Conservation (phyloP, 53 echinoderm and acorn worm genomes). For the Holothuria scabra region DNA sequence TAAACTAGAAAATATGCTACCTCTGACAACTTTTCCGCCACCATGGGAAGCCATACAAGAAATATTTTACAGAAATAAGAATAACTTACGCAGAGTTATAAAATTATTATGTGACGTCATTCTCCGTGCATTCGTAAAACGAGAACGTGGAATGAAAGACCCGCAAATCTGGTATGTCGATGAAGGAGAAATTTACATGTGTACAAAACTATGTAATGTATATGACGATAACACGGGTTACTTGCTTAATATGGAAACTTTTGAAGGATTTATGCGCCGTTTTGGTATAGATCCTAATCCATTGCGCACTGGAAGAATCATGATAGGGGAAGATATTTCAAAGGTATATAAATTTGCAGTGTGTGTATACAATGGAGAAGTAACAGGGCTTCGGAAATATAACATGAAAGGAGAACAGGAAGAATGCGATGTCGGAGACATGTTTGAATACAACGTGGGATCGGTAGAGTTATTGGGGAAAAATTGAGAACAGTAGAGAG, state of each 20-base stretch:
- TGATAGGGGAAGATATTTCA: not conserved
- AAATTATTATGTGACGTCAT: not conserved
- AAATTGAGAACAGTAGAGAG: not conserved
- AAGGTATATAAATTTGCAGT: not conserved
- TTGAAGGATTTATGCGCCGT: not conserved
- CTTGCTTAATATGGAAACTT: not conserved
- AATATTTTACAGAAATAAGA: not conserved
- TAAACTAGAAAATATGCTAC: not conserved
- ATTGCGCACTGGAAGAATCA: not conserved
- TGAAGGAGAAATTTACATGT: not conserved
- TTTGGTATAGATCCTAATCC: not conserved
- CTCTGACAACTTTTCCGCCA: not conserved
- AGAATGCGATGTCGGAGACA: not conserved
- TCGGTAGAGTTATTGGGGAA: not conserved
- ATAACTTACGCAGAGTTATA: not conserved
- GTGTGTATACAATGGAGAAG: not conserved
- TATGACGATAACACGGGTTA: not conserved
- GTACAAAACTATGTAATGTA: not conserved
- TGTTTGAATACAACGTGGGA: not conserved
- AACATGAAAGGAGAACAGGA: not conserved
- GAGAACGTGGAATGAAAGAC: not conserved
- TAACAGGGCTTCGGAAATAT: not conserved
- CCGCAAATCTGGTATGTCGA: not conserved
- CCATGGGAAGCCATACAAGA: not conserved
- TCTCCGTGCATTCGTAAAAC: not conserved